Conservation (phyloP, 2,888 invertebrate species). For the Clepsis dumicolana region DNA sequence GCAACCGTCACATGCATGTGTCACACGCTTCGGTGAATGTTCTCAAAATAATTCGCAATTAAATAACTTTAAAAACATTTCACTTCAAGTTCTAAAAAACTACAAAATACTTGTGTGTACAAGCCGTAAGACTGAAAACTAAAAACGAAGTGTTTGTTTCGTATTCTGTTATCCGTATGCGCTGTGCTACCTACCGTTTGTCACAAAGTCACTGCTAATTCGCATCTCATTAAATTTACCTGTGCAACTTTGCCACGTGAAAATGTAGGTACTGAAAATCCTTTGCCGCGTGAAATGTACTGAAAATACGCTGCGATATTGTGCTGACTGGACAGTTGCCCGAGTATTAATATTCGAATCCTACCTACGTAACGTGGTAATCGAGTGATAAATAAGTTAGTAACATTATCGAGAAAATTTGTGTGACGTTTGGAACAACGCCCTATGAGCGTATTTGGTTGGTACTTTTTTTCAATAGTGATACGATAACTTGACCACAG, state of each 20-base stretch:
- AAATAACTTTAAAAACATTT: background rate
- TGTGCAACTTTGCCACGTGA: background rate
- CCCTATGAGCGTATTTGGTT: no score
- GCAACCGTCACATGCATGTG: no score
- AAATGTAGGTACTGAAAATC: no score
- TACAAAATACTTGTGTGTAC: background rate
- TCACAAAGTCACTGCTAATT: constrained; percentile 29
- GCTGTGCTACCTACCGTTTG: constrained; percentile 28
- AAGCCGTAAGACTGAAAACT: background rate
- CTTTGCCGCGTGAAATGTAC: background rate
- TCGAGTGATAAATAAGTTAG: no score
- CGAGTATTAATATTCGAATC: no score
- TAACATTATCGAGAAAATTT: no score
- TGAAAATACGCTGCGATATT: background rate
- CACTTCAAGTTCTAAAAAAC: background rate
- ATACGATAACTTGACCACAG: no score
- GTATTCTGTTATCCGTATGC: constrained; percentile 22
- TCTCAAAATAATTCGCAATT: background rate
- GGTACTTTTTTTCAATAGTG: no score
- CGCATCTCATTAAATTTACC: background rate
- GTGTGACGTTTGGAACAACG: no score
- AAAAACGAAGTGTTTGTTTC: constrained; percentile 19
- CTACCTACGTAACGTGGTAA: no score
- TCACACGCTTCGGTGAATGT: no score
- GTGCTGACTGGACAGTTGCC: no score